Percentiles rank a stretch among this genome's conserved stretches.
These are phyloP conservation scores for Paramuricea clavata DNA, from an alignment of 92 coral and sea anemone genomes.

Conservation along the genomic window DNA sequence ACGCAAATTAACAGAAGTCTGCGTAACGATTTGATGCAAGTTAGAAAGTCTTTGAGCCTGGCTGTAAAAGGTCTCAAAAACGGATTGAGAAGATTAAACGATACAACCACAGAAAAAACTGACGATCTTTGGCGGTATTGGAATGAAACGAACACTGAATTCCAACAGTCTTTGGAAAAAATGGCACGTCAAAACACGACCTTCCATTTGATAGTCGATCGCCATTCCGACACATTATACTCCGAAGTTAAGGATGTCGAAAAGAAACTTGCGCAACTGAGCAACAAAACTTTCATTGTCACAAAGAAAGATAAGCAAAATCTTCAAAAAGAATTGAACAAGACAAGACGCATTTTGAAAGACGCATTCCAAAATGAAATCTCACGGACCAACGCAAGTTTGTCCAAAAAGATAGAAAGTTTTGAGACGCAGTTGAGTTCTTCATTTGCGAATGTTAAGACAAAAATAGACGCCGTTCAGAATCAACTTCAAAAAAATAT, in stretches of 20 bases:
- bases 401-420: neutral
- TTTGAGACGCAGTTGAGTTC: neutral
- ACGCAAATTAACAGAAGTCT: neutral
- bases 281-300: neutral
- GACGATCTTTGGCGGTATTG: neutral
- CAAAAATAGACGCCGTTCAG: conserved; percentile 1
- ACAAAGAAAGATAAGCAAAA: neutral
- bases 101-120: neutral
- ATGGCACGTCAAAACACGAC: conserved; percentile 20
- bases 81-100: neutral
- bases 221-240: neutral
- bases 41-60: neutral
- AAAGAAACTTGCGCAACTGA: neutral
- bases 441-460: neutral
- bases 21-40: neutral
- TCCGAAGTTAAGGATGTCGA: neutral
- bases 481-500: neutral
- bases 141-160: conserved; percentile 4
- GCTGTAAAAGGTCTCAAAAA: neutral
- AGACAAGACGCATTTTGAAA: neutral
- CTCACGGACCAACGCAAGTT: neutral
- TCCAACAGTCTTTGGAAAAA: neutral
- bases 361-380: neutral
- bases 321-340: neutral
- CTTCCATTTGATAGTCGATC: neutral